Conservation (phyloP, 2,888 invertebrate species). For the Carpatolechia fugitivella region DNA sequence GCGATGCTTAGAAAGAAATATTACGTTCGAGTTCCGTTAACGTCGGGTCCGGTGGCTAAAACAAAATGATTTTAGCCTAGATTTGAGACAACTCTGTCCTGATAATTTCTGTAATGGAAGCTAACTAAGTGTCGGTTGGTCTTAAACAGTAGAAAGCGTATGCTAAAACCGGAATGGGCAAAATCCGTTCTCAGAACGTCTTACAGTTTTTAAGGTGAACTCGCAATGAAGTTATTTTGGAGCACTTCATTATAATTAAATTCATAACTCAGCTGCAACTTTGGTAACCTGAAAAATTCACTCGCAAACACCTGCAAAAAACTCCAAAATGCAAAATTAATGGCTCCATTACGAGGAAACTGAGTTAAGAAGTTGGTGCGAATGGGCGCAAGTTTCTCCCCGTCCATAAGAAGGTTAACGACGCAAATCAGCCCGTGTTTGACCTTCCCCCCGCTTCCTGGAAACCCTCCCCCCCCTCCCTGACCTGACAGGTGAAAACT, state of each 20-base stretch:
- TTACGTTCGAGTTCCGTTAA: too few species aligned
- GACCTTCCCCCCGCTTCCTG: not conserved
- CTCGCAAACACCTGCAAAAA: conserved; percentile 2
- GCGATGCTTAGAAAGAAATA: too few species aligned
- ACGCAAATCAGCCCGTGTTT: not conserved
- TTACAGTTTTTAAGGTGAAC: too few species aligned
- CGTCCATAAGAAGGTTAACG: conserved; percentile 5
- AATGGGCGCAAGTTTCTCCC: not conserved
- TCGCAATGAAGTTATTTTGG: not conserved
- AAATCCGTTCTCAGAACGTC: too few species aligned
- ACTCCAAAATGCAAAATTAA: conserved; percentile 3
- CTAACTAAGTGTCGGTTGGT: too few species aligned
- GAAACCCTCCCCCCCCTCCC: not conserved
- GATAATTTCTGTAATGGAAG: too few species aligned
- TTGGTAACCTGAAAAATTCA: not conserved
- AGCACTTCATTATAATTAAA: conserved; percentile 8
- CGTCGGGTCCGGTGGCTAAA: too few species aligned
- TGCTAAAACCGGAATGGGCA: too few species aligned
- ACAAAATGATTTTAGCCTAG: too few species aligned
- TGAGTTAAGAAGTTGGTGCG: conserved; percentile 5
- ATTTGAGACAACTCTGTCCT: too few species aligned
- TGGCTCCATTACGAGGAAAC: not conserved
- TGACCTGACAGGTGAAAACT: not conserved
- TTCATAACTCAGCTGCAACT: conserved; percentile 3
- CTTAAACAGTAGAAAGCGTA: too few species aligned